Base-by-base conservation (phyloP, 2,888 invertebrate species). In the Stenodera caucasica region DNA sequence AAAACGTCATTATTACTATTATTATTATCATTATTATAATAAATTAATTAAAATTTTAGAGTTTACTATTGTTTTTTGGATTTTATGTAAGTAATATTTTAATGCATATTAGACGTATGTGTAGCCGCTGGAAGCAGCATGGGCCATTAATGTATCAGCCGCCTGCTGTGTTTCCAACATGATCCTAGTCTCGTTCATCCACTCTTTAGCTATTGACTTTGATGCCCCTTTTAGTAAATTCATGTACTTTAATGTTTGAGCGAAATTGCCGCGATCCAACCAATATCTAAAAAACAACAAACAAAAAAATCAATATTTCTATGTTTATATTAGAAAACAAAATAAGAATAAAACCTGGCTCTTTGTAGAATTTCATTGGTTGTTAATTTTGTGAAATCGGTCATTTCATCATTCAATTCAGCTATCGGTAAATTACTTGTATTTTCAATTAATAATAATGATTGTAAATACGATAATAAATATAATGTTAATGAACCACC, bases 121-220 rank as follows among this genome's bases (percentile, higher is more conserved):
- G 56, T 90, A 80, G 26, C 88, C 90, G 67, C 89, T 85, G 1
- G 94, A 90, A 0, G 92, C 89, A 4, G 96, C 95, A 77, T 96
- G 93, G 0, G 96, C 93, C 77, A 96, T 85, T 29, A 98, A 83
- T 0, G 93, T 91, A 74, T 93, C 90, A 9, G 96, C 93, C 11
- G 95, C 95, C 80, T 96, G 96, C 75, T 91, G 87, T 9, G 94
- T 92, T 82, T 97, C 97, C 66, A 98, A 82, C 67, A 92, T 86
- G 53, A 91, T 85, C 57, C 89, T 85, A 0, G 94, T 88, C 72
- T 94, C 95, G 58, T 89, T 85, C 77, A 94, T 86, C 98, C 98
- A 98, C 66, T 93, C 90, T 45, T 83, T 81, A 0, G 97, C 93
- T 1, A 96, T 88, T 55, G 86, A 85, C 2, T 91, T 85, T 0